Evolutionary conservation across 1,140 invertebrate species (phyloP), one percentile per base, ranked within the genome.

Genomic region (Heliconius melpomene): DNA sequence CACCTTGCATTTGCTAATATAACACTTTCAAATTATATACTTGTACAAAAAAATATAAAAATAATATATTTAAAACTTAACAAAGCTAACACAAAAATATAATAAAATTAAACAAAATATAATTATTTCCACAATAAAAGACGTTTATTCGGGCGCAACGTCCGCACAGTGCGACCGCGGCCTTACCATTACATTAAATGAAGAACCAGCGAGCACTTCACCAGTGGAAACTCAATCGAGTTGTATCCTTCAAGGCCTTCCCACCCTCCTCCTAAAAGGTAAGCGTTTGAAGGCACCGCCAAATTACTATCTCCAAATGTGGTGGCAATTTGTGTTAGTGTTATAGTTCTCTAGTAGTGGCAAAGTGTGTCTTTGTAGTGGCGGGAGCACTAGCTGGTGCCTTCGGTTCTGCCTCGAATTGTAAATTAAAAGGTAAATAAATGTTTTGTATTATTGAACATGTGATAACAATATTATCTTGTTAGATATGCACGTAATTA

Each of bases 151-250:
- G 23, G 57, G 7, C 3, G 11, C 57, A 23, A 60, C 7, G 18
- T 18, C 20, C 7, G 60, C 23, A 29, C 13, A 54, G 78, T 84
- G 79, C 79, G 75, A 46, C 50, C n/a, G 23, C 54, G 72, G 66
- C 83, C 75, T 84, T 81, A 84, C 81, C 79, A 79, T 83, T 81
- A 81, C 83, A 66, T 40, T 66, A 52, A 82, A 77, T 82, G 80
- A 82, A 78, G 78, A 78, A 78, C 71, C 77, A 74, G 72, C 78
- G 75, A 83, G 78, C 77, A 79, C 83, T 83, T 76, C 74, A 60
- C 72, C 40, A 77, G 83, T 73, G 79, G 82, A 83, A 84, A 84
- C 83, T 80, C 82, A 82, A 85, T 85, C 83, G 83, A 84, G 83
- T 84, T 81, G 78, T 82, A 26, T 82, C 83, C 79, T 82, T 54